A percentile compares a stretch with the other conserved stretches of the same genome.
phyloP scores from a whole-genome alignment of 1,140 invertebrate species.

The Drosophila pruinosa region DNA sequence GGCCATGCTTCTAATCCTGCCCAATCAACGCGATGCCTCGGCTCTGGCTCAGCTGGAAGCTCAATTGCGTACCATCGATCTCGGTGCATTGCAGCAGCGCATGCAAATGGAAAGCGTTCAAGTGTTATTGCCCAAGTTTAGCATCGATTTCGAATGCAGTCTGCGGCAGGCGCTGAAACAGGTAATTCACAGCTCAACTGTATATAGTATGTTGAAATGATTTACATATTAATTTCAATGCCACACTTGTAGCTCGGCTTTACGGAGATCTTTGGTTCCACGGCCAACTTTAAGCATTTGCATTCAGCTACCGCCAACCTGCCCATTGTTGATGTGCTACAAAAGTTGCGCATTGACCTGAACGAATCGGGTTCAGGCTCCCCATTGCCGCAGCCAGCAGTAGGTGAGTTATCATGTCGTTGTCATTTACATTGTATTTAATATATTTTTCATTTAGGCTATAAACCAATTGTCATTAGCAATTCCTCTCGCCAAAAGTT shows the following conservation, averaged over 20 bases:
- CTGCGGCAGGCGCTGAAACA: slow-evolving; percentile 60
- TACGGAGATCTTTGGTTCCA: slow-evolving; percentile 51
- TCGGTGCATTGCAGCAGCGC: slow-evolving; percentile 72
- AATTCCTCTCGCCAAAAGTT: slow-evolving; percentile 77
- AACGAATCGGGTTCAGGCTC: slow-evolving; percentile 73
- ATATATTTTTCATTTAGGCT: slow-evolving; percentile 45
- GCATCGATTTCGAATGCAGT: slow-evolving; percentile 85
- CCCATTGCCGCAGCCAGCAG: slow-evolving; percentile 25
- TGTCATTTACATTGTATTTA: too few relatives aligned
- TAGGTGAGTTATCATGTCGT: too few relatives aligned
- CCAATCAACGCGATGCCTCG: slow-evolving; percentile 83
- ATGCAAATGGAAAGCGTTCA: slow-evolving; percentile 82
- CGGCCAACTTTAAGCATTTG: slow-evolving; percentile 73
- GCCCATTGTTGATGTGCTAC: slow-evolving; percentile 64
- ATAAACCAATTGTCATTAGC: slow-evolving; percentile 79
- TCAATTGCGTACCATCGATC: slow-evolving; percentile 82
- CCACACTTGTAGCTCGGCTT: slow-evolving; percentile 58
- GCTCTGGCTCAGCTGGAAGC: slow-evolving; percentile 84
- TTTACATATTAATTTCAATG: not conserved
- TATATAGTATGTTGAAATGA: too few relatives aligned
- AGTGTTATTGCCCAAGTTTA: slow-evolving; percentile 88
- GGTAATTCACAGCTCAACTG: slow-evolving; percentile 27
- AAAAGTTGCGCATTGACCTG: slow-evolving; percentile 65
- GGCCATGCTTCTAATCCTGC: slow-evolving; percentile 85
- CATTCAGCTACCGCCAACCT: slow-evolving; percentile 34